Evolutionary conservation across 2,113 vertebrate species (phyloP).

Genomic region (Cervus canadensis): DNA sequence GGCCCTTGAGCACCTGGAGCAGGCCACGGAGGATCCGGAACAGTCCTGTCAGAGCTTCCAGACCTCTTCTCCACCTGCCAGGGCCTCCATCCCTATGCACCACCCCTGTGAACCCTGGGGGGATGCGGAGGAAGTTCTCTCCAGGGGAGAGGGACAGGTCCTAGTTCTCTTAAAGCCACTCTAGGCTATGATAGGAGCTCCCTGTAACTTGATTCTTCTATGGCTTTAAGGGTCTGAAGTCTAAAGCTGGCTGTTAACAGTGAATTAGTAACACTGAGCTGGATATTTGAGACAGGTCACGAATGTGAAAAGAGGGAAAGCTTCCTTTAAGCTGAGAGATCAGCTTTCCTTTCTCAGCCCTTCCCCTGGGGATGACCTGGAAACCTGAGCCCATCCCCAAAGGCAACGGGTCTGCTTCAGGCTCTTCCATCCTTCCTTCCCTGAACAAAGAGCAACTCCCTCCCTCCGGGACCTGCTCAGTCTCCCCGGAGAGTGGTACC

Average conservation of each 20-base stretch:
- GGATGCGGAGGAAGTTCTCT: not conserved
- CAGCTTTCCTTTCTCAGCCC: not conserved
- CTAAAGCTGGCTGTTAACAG: not conserved
- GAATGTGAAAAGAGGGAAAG: not conserved
- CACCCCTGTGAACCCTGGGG: not conserved
- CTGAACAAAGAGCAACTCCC: not conserved
- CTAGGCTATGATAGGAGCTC: not conserved
- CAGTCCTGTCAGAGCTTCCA: not conserved
- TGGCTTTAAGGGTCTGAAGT: not conserved
- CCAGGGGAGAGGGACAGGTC: not conserved
- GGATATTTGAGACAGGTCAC: not conserved
- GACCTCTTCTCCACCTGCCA: not conserved
- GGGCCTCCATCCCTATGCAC: not conserved
- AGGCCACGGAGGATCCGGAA: not conserved
- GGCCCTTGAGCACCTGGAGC: not conserved
- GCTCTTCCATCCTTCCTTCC: not conserved
- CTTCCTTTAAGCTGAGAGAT: not conserved
- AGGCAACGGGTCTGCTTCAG: no score
- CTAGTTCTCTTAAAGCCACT: not conserved
- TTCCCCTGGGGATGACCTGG: not conserved
- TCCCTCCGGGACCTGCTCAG: not conserved
- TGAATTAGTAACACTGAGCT: not conserved
- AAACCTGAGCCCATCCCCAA: conserved; percentile 10
- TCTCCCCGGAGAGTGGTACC: not conserved
- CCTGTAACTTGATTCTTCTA: not conserved